Percentiles rank a stretch among this genome's conserved stretches.
These are phyloP conservation scores for Tetrao urogallus DNA, from an alignment of 2,113 vertebrate genomes.

Conservation along the genomic window DNA sequence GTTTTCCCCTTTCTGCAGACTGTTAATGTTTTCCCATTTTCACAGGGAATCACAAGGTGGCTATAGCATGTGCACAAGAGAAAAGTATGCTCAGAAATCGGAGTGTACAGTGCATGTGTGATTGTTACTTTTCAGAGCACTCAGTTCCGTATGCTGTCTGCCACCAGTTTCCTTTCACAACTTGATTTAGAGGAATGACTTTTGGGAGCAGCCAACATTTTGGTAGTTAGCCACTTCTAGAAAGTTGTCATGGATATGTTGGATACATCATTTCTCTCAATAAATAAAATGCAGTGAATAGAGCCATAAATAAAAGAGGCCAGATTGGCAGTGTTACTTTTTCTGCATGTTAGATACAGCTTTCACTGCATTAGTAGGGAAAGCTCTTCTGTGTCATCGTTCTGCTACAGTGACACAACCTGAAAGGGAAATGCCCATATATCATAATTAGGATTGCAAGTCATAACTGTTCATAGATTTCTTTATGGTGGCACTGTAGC, in stretches of 20 bases:
- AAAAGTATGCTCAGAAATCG: background rate
- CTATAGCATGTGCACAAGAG: background rate
- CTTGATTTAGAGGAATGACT: background rate
- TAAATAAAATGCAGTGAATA: background rate
- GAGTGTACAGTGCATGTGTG: background rate
- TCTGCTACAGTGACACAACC: background rate
- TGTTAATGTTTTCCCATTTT: background rate
- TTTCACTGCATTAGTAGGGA: background rate
- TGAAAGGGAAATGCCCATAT: background rate
- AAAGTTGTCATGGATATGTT: background rate
- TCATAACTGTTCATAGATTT: background rate
- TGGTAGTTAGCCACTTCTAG: background rate
- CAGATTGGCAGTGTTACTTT: background rate
- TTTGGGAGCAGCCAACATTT: background rate
- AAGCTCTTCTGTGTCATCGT: accelerated
- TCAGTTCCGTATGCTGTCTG: background rate
- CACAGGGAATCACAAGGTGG: background rate
- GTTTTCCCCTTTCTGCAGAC: background rate
- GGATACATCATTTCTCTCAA: background rate
- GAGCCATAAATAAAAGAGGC: background rate
- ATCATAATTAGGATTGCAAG: background rate
- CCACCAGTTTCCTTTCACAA: background rate
- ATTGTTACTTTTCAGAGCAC: background rate
- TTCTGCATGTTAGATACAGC: background rate
- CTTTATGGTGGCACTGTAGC: background rate